Conservation (phyloP, 2,113 vertebrate species). For the Emberiza fucata region DNA sequence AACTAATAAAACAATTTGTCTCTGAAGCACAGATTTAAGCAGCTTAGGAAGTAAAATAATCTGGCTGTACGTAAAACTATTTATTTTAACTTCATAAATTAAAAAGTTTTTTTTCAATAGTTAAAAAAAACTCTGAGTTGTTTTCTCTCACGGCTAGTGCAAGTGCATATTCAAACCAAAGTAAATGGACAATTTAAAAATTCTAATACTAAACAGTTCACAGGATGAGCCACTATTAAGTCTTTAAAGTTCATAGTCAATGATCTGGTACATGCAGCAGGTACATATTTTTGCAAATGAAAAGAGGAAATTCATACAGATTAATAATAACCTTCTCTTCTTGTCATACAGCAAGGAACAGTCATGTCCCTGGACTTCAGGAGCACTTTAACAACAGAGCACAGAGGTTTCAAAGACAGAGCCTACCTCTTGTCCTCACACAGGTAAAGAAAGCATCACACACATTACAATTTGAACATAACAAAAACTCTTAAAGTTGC, state of each 20-base stretch:
- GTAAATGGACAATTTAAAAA: not conserved
- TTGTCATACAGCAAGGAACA: not conserved
- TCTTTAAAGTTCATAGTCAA: not conserved
- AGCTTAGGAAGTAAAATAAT: not conserved
- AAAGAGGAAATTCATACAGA: not conserved
- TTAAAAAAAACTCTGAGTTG: not conserved
- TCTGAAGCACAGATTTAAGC: not conserved
- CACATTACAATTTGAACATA: not conserved
- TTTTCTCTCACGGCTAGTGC: not conserved
- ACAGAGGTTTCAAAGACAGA: not conserved
- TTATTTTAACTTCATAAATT: not conserved
- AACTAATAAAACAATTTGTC: not conserved
- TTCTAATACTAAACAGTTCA: not conserved
- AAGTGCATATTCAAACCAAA: not conserved
- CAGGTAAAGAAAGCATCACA: not conserved
- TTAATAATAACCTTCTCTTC: not conserved
- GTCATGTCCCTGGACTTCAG: not conserved
- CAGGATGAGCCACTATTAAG: not conserved
- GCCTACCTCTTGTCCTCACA: not conserved
- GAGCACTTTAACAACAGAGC: not conserved
- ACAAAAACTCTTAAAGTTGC: not conserved
- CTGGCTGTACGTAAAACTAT: not conserved
- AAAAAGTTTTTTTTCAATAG: not conserved
- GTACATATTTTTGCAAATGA: not conserved
- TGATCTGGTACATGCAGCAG: not conserved